These are phyloP conservation scores for Ophioderma brevispina DNA, from an alignment of 35 echinoderm and acorn worm species.

Conservation along the genomic window DNA sequence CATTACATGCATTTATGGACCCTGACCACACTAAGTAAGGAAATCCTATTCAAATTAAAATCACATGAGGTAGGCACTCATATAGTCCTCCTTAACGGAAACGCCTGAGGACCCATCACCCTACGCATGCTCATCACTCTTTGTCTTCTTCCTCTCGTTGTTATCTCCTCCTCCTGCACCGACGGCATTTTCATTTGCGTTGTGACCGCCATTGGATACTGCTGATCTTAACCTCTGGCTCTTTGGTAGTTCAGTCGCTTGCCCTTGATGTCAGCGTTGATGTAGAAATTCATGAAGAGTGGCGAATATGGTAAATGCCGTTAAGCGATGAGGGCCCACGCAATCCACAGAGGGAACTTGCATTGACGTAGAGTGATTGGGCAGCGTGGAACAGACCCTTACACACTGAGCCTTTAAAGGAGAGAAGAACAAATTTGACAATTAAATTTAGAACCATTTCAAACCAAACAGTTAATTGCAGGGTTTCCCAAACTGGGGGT, in stretches of 20 bases:
- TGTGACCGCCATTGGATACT: not conserved
- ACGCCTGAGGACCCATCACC: too few relatives aligned
- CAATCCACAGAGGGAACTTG: constrained; percentile 89
- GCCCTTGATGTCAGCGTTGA: constrained; percentile 89
- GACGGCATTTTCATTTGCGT: not conserved
- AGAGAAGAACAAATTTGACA: too few relatives aligned
- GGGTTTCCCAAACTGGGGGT: too few relatives aligned
- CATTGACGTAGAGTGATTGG: constrained; percentile 98
- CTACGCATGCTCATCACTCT: not conserved
- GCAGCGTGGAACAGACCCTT: constrained; percentile 57
- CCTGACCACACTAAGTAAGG: too few relatives aligned
- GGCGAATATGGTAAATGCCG: constrained; percentile 72
- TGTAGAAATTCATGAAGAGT: constrained; percentile 98
- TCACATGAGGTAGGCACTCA: too few relatives aligned
- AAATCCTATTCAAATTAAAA: too few relatives aligned
- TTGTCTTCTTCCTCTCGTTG: constrained; percentile 25
- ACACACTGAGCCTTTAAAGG: constrained; percentile 91
- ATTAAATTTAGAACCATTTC: too few relatives aligned
- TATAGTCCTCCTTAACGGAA: too few relatives aligned
- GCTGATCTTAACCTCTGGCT: not conserved
- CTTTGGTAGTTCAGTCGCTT: constrained; percentile 81
- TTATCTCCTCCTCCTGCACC: not conserved
- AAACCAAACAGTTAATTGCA: too few relatives aligned
- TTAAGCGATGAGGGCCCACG: constrained; percentile 75
- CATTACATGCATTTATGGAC: too few relatives aligned